Evolutionary conservation across 2,888 invertebrate genomes (phyloP).

Genomic region (Nomada goodeniana): DNA sequence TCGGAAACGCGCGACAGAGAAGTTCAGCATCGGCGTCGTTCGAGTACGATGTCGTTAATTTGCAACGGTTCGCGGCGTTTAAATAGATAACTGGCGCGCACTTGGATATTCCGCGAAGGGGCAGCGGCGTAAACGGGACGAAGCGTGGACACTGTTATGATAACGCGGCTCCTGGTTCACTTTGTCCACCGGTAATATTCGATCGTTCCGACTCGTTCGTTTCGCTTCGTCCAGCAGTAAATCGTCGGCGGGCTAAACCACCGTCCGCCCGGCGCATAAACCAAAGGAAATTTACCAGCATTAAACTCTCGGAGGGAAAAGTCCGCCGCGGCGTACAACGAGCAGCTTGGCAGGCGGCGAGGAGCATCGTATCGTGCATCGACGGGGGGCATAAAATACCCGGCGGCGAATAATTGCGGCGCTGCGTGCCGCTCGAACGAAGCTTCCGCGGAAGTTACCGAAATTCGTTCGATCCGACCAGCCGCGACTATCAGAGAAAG

Average conservation of each 20-base stretch:
- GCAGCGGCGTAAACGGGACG: background rate
- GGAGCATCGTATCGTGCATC: constrained; percentile 4
- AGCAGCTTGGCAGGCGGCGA: background rate
- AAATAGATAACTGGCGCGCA: constrained; percentile 26
- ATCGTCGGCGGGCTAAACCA: background rate
- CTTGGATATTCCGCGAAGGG: background rate
- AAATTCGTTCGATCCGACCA: constrained; percentile 22
- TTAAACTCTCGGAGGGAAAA: constrained; percentile 27
- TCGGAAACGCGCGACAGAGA: constrained; percentile 4
- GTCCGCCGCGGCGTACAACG: background rate
- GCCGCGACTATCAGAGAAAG: background rate
- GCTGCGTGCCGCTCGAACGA: constrained; percentile 17
- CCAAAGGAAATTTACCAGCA: constrained; percentile 21
- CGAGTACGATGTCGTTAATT: constrained; percentile 41
- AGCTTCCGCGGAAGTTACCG: background rate
- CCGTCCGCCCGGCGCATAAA: background rate
- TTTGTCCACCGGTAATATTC: constrained; percentile 8
- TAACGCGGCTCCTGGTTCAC: background rate
- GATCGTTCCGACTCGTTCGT: constrained; percentile 3
- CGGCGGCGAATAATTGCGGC: constrained; percentile 19
- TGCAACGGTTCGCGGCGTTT: constrained; percentile 33
- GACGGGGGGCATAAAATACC: constrained; percentile 1
- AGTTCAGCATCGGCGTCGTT: constrained; percentile 21
- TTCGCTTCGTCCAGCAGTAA: background rate
- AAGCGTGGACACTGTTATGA: background rate